Percentiles rank a stretch among this genome's conserved stretches.
phyloP scores from a whole-genome alignment of 2,888 invertebrate genomes.

The Andrena trimmerana region DNA sequence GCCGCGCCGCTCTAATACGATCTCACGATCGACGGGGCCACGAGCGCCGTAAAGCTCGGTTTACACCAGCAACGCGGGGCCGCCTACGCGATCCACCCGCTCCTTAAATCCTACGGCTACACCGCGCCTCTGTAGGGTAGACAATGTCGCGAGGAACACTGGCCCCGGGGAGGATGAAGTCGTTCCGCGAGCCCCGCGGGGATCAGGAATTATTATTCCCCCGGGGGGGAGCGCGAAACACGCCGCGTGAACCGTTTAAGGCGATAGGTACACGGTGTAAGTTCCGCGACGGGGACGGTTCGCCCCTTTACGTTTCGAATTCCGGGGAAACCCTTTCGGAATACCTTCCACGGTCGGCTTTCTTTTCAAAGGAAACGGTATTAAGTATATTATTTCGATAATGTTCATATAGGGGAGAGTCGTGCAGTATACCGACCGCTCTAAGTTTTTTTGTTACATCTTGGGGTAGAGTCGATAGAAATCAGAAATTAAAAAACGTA shows the following conservation, averaged over 20 bases:
- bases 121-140: constrained; percentile 47
- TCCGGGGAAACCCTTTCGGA: no score
- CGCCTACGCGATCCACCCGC: constrained; percentile 71
- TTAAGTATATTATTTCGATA: no score
- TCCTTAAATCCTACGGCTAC: constrained; percentile 68
- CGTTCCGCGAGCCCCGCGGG: constrained; percentile 36
- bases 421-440: no score
- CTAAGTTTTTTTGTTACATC: no score
- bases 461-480: no score
- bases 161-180: constrained; percentile 52
- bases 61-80: constrained; percentile 61
- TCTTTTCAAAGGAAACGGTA: no score
- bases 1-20: constrained; percentile 68
- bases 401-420: no score
- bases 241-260: constrained; percentile 14
- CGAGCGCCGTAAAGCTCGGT: constrained; percentile 70
- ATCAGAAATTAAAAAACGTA: no score
- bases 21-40: constrained; percentile 73
- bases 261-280: constrained; percentile 3
- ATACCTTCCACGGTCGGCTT: no score
- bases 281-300: neutral
- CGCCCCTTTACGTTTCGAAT: neutral
- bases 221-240: constrained; percentile 9
- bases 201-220: constrained; percentile 43
- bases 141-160: constrained; percentile 54